Conservation (phyloP, 2,888 invertebrate species). For the Melikaiella ostensackeni region DNA sequence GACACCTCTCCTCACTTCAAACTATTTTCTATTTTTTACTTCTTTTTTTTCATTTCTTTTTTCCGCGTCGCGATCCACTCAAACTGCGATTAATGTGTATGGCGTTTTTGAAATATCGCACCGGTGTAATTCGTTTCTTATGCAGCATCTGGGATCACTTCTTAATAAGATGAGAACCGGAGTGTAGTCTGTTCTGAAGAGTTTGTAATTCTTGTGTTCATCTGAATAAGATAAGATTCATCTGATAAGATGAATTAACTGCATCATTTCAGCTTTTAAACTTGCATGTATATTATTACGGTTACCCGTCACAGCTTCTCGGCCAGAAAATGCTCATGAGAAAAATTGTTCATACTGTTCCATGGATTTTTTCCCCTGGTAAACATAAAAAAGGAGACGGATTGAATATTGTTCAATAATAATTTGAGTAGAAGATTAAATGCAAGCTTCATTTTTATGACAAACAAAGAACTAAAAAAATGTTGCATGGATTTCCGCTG, state of each 20-base stretch:
- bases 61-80: neutral
- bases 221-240: no score
- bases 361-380: neutral
- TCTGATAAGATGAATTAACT: neutral
- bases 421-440: no score
- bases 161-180: neutral
- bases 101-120: neutral
- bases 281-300: neutral
- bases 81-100: neutral
- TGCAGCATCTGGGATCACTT: neutral
- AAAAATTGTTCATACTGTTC: neutral
- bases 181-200: neutral
- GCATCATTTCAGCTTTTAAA: neutral
- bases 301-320: no score
- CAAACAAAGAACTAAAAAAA: no score
- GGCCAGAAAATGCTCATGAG: no score
- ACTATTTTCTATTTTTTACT: neutral
- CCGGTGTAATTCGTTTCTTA: neutral
- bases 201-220: neutral
- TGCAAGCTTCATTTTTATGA: no score
- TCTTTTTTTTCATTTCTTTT: slow-evolving; percentile 40
- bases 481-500: no score
- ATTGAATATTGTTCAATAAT: no score
- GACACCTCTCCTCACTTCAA: slow-evolving; percentile 5
- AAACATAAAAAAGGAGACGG: neutral